Percentiles rank a stretch among this genome's conserved stretches.
Conservation (phyloP, 2,113 vertebrate genomes). For the Pseudopodoces humilis region DNA sequence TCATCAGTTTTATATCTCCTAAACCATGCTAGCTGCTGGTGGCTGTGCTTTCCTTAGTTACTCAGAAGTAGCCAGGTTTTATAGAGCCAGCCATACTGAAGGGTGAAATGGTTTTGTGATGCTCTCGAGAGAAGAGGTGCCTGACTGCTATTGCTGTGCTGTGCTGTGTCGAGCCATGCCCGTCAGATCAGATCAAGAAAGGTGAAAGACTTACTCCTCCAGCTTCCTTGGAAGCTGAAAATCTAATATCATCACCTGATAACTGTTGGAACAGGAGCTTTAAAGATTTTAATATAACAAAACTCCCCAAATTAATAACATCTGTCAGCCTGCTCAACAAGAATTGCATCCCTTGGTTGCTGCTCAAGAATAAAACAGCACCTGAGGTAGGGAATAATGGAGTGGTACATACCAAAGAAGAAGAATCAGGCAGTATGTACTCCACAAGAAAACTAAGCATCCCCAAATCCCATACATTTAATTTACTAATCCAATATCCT, state of each 20-base stretch:
- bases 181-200: background rate
- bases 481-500: background rate
- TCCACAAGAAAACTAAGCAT: background rate
- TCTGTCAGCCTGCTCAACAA: background rate
- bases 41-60: background rate
- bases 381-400: background rate
- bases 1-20: background rate
- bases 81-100: background rate
- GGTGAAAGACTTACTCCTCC: background rate
- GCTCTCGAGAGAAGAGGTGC: rapidly evolving
- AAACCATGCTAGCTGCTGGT: background rate
- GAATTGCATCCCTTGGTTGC: background rate
- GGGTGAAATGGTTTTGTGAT: background rate
- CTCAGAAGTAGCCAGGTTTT: background rate
- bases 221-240: background rate
- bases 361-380: background rate
- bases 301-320: background rate
- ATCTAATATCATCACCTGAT: background rate
- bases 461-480: background rate
- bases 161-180: background rate
- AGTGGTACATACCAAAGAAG: background rate
- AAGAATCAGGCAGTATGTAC: background rate
- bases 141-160: background rate
- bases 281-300: background rate
- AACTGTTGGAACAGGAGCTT: background rate